A percentile compares a stretch with the other conserved stretches of the same genome.
These are phyloP conservation scores for Axis porcinus DNA, from an alignment of 2,113 vertebrate species.

Conservation along the genomic window DNA sequence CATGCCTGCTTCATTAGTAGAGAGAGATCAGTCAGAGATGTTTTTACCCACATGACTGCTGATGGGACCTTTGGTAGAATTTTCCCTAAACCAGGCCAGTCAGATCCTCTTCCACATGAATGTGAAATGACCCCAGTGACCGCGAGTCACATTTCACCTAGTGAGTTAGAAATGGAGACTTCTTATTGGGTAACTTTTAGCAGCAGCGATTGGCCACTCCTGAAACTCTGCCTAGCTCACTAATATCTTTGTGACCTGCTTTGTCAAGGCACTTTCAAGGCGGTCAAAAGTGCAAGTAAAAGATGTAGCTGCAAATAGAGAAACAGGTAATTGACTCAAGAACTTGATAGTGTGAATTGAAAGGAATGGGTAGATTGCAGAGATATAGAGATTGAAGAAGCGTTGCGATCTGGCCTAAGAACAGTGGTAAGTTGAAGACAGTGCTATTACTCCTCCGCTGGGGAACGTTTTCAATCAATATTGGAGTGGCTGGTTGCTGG, in stretches of 20 bases:
- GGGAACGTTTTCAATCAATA: constrained; percentile 34
- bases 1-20: background rate
- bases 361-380: constrained; percentile 40
- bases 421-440: constrained; percentile 25
- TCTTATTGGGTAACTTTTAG: background rate
- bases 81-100: background rate
- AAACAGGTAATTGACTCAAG: constrained; percentile 25
- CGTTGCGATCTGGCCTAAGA: constrained; percentile 6
- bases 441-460: background rate
- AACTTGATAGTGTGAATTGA: constrained; percentile 22
- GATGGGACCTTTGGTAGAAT: background rate
- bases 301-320: background rate
- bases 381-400: background rate
- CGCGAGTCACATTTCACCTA: background rate
- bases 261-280: background rate
- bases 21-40: background rate
- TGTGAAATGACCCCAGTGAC: background rate
- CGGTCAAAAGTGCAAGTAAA: background rate
- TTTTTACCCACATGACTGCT: background rate
- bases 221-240: background rate
- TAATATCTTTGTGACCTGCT: background rate
- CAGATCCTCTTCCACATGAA: background rate
- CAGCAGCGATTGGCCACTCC: background rate
- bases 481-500: background rate
- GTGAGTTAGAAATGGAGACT: background rate